Evolutionary conservation across 2,888 invertebrate species (phyloP).

Genomic region (Tinea semifulvella): DNA sequence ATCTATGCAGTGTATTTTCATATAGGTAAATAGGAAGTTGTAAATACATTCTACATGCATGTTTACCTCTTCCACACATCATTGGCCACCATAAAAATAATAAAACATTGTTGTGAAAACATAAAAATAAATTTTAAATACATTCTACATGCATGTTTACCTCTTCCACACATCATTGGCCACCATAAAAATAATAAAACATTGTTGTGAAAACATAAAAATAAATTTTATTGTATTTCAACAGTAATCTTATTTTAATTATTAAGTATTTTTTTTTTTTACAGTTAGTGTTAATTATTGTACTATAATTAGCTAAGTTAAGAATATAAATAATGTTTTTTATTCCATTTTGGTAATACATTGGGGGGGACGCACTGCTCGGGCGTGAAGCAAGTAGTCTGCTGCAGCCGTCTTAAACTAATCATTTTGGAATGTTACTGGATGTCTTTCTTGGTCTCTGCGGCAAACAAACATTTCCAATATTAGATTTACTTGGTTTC

Average conservation of each 20-base stretch:
- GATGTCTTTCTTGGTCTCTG: constrained; percentile 62
- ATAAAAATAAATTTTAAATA: no score
- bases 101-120: background rate
- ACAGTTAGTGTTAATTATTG: background rate
- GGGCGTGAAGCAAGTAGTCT: constrained; percentile 7
- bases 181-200: background rate
- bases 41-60: no score
- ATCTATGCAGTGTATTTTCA: no score
- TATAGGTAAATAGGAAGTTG: no score
- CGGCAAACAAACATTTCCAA: constrained; percentile 53
- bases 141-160: no score
- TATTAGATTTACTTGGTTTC: constrained; percentile 31
- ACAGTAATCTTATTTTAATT: background rate
- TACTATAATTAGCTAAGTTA: no score
- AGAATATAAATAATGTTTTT: no score
- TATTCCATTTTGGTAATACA: constrained; percentile 6
- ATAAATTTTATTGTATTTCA: constrained; percentile 10
- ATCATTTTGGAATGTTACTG: constrained; percentile 63
- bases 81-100: background rate
- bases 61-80: no score
- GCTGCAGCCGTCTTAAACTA: constrained; percentile 22
- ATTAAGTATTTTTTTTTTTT: background rate
- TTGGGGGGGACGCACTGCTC: constrained; percentile 5
- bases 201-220: background rate
- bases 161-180: no score